A percentile compares a stretch with the other conserved stretches of the same genome.
phyloP scores from a whole-genome alignment of 2,113 vertebrate genomes.

The Sterrhoptilus dennistouni region DNA sequence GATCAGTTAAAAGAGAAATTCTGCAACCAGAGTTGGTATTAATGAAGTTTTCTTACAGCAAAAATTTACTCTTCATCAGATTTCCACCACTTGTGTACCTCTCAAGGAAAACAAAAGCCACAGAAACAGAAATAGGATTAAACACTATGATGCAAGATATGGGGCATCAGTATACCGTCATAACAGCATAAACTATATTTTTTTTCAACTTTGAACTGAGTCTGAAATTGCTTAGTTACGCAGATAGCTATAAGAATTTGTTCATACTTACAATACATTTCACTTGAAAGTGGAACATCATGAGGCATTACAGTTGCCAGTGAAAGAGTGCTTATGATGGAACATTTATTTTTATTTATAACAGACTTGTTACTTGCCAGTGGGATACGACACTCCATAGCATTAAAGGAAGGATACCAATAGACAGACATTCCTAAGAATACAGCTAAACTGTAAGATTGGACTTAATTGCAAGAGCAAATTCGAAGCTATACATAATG shows the following conservation, averaged over 20 bases:
- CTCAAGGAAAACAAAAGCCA: not conserved
- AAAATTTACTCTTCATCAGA: not conserved
- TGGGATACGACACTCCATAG: not conserved
- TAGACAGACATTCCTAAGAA: not conserved
- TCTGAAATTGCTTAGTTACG: not conserved
- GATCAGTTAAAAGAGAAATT: not conserved
- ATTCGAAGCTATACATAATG: not conserved
- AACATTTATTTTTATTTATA: not conserved
- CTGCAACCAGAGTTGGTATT: not conserved
- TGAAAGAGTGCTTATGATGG: not conserved
- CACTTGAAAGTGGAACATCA: not conserved
- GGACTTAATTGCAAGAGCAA: not conserved
- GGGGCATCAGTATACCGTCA: not conserved
- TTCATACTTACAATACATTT: not conserved
- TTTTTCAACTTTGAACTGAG: not conserved
- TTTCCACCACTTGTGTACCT: not conserved
- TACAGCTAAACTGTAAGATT: not conserved
- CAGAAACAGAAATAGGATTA: not conserved
- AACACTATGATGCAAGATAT: not conserved
- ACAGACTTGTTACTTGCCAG: not conserved
- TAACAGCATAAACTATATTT: not conserved
- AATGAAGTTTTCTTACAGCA: not conserved
- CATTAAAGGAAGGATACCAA: not conserved
- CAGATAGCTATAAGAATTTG: not conserved
- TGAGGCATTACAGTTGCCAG: not conserved